Conservation (phyloP, 2,888 invertebrate species). For the Habrosyne pyritoides region DNA sequence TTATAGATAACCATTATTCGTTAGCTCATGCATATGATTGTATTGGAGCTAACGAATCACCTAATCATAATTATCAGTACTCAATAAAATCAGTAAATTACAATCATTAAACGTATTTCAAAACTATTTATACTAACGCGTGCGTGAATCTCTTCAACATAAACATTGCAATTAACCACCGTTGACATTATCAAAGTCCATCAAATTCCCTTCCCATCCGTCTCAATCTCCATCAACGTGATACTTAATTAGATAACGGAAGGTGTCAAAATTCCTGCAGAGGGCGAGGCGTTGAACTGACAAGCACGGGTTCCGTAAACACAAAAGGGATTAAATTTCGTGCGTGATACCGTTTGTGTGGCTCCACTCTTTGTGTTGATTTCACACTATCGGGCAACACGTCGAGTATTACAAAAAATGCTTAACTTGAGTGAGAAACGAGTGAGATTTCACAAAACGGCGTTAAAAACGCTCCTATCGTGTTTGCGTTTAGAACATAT, state of each 20-base stretch:
- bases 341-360: constrained; percentile 27
- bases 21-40: no score
- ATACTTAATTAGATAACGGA: constrained; percentile 35
- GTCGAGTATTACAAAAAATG: not conserved
- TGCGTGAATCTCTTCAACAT: not conserved
- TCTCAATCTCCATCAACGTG: constrained; percentile 16
- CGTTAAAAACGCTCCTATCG: no score
- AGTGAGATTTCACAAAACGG: not conserved
- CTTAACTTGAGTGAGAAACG: not conserved
- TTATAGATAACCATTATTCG: no score
- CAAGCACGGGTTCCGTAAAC: constrained; percentile 27
- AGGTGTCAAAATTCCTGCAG: constrained; percentile 49
- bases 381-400: not conserved
- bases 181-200: constrained; percentile 25
- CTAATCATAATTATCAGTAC: no score
- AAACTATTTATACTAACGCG: no score
- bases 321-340: constrained; percentile 54
- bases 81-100: no score
- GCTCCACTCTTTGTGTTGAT: constrained; percentile 1
- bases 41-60: no score
- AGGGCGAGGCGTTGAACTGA: constrained; percentile 42
- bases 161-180: constrained; percentile 4
- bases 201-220: constrained; percentile 12
- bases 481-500: no score
- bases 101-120: no score